These are phyloP conservation scores for Thalassoma bifasciatum DNA, from an alignment of 2,113 vertebrate genomes.

Conservation along the genomic window DNA sequence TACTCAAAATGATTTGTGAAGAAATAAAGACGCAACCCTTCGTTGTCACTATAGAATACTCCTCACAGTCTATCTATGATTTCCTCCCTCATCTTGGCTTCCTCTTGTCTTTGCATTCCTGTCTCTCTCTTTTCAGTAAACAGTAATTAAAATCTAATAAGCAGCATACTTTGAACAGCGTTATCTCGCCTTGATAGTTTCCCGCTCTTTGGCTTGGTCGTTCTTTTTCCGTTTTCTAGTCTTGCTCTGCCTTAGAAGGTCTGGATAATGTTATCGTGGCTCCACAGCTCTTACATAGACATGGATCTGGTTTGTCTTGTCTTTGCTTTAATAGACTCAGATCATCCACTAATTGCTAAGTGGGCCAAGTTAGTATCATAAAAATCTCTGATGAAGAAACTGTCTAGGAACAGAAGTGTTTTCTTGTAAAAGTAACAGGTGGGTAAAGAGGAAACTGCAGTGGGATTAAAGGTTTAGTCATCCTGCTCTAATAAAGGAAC, in stretches of 20 bases:
- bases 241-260: neutral
- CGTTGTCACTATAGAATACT: neutral
- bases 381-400: neutral
- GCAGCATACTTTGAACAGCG: neutral
- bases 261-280: slow-evolving; percentile 38
- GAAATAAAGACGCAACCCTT: neutral
- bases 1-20: neutral
- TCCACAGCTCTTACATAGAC: slow-evolving; percentile 19
- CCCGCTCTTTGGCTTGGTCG: neutral
- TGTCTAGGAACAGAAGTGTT: no score
- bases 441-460: no score
- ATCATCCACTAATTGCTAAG: slow-evolving; percentile 12
- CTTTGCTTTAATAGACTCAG: slow-evolving; percentile 7
- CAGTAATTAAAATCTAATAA: slow-evolving; percentile 15
- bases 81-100: neutral
- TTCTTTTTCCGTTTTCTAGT: neutral
- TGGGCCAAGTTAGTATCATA: slow-evolving; percentile 11
- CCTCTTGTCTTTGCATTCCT: neutral
- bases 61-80: neutral
- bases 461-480: neutral
- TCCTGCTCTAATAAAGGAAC: no score
- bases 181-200: slow-evolving; percentile 21
- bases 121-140: neutral
- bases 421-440: no score
- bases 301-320: slow-evolving; percentile 9